Percentiles rank a stretch among this genome's conserved stretches.
These are phyloP conservation scores for Semnornis frantzii DNA, from an alignment of 2,113 vertebrate genomes.

Conservation along the genomic window DNA sequence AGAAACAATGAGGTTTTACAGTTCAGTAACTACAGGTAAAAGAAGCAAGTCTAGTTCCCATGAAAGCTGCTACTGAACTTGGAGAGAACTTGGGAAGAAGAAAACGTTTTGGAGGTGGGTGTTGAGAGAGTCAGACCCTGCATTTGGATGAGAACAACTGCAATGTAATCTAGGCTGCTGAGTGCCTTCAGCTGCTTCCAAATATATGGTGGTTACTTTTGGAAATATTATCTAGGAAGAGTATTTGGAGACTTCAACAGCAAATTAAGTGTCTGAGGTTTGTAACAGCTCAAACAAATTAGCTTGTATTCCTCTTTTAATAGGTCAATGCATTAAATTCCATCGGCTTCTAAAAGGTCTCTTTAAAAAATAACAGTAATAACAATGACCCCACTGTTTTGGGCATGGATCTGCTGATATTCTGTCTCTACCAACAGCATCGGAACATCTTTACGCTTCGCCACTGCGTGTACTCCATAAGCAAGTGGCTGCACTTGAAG, in stretches of 20 bases:
- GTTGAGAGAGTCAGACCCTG: constrained; percentile 56
- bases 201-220: neutral
- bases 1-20: constrained; percentile 89
- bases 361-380: constrained; percentile 55
- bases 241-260: constrained; percentile 36
- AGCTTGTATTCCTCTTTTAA: constrained; percentile 46
- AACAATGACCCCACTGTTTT: neutral
- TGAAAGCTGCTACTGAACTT: constrained; percentile 65
- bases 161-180: constrained; percentile 12
- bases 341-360: constrained; percentile 38
- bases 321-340: constrained; percentile 31
- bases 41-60: constrained; percentile 67
- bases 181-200: constrained; percentile 38
- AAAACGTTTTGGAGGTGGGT: constrained; percentile 18
- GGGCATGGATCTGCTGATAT: neutral
- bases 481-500: neutral
- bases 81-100: constrained; percentile 51
- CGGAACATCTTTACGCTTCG: neutral
- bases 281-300: constrained; percentile 48
- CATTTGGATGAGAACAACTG: constrained; percentile 53
- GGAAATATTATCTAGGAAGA: constrained; percentile 9
- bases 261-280: constrained; percentile 45
- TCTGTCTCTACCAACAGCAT: neutral
- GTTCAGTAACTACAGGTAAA: constrained; percentile 84
- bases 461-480: neutral